Conservation (phyloP, 2,113 vertebrate species). For the Siphamia tubifer region DNA sequence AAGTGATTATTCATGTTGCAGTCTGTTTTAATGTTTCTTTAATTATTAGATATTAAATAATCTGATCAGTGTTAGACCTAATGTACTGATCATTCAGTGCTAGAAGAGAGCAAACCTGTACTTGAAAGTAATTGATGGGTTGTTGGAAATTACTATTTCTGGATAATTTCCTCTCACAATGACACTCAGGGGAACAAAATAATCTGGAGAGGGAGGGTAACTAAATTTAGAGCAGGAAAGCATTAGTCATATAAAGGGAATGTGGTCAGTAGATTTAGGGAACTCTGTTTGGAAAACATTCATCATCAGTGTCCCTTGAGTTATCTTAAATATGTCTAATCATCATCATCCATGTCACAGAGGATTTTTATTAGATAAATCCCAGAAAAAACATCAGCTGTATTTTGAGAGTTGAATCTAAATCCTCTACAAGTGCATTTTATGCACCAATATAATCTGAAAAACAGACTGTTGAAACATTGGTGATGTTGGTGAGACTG, state of each 20-base stretch:
- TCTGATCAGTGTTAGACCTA: neutral
- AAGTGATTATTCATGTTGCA: slow-evolving; percentile 18
- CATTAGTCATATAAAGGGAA: slow-evolving; percentile 37
- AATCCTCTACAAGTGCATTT: neutral
- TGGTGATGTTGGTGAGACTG: neutral
- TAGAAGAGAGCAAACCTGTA: neutral
- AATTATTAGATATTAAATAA: neutral
- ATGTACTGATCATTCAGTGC: neutral
- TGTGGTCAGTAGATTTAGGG: neutral
- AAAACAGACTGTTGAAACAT: neutral
- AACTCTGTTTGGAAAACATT: slow-evolving; percentile 10
- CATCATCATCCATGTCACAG: neutral
- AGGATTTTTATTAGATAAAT: neutral
- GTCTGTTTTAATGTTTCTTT: neutral
- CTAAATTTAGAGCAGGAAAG: slow-evolving; percentile 53
- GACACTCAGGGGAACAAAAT: slow-evolving; percentile 22
- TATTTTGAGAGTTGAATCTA: neutral
- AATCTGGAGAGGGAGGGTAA: slow-evolving; percentile 26
- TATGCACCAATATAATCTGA: neutral
- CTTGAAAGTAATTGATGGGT: slow-evolving; percentile 32
- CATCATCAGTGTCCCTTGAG: neutral
- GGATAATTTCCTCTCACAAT: slow-evolving; percentile 16
- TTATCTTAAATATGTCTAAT: neutral
- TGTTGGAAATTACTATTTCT: slow-evolving; percentile 17
- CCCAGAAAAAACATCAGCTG: slow-evolving; percentile 3